Base-by-base conservation (phyloP, 1,140 invertebrate species). In the Drosophila jambulina region DNA sequence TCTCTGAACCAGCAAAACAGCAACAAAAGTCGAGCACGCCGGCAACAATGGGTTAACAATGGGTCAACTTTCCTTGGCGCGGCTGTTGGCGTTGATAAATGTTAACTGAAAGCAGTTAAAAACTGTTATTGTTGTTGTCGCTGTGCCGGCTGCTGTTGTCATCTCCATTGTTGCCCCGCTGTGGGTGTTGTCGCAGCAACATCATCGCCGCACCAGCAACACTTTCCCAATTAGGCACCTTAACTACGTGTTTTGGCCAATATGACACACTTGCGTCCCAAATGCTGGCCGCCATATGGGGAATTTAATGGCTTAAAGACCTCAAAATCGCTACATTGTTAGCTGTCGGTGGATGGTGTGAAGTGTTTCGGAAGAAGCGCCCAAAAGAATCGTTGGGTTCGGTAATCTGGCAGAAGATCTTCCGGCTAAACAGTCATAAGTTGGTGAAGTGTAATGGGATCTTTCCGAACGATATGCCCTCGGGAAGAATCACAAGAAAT, bases 11-110 rank as follows among this genome's bases (percentile, higher is more conserved):
- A 17, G 9, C 53, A n/a, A 54, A 54, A 36, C 9, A 51, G 69
- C 58, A 54, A 56, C 75, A 57, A 58, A 62, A 70, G 19, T 29
- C 49, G 23, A 46, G 57, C 40, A 36, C 36, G 45, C 42, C 29
- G 54, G 49, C 77, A 48, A 68, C 63, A 65, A 54, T 54, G 51
- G 32, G 38, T 68, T 51, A 87, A 87, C 80, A 87, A 87, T 87
- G 80, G 85, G 80, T 87, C 84, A 90, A 90, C 84, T 87, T 88
- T 87, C 84, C 79, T 83, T 68, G 54, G 48, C 34, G 53, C 53
- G 8, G 8, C 8, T 36, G 19, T 64, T 86, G 84, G 77, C 77
- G 51, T 77, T 88, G 83, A 88, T 87, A 83, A 88, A 87, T 87
- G 85, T 78, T 40, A 63, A 40, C 49, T 69, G n/a, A 62, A 71